Conservation (phyloP, 2,113 vertebrate species). For the Gnathonemus echidnorhynchus region DNA sequence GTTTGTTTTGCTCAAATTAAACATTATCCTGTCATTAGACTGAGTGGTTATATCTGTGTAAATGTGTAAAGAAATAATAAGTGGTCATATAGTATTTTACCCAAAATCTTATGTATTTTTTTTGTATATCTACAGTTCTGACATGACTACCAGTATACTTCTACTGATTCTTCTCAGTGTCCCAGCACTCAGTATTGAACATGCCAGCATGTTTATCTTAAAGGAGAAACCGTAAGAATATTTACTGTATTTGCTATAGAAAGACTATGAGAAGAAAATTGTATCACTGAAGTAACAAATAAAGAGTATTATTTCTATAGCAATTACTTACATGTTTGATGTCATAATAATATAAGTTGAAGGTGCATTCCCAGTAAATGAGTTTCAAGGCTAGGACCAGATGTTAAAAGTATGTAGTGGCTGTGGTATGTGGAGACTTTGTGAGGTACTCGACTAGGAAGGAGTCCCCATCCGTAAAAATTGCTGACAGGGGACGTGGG, state of each 20-base stretch:
- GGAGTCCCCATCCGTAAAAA: background rate
- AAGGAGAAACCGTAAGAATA: background rate
- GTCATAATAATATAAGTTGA: background rate
- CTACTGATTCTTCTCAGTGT: slow-evolving; percentile 23
- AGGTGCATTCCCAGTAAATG: background rate
- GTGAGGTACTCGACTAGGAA: background rate
- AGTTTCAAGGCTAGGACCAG: background rate
- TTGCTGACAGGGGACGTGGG: background rate
- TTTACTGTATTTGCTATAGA: background rate
- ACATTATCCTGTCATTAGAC: background rate
- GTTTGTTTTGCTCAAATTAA: background rate
- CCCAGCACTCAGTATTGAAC: background rate
- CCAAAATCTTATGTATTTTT: background rate
- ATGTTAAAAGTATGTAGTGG: background rate
- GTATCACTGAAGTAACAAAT: background rate
- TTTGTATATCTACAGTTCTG: background rate
- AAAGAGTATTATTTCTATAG: background rate
- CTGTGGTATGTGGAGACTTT: background rate
- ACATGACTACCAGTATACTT: slow-evolving; percentile 27
- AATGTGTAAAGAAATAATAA: background rate
- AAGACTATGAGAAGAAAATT: background rate
- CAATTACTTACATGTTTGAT: background rate
- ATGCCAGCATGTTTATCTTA: background rate
- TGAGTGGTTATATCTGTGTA: background rate
- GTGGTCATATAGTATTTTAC: background rate